Evolutionary conservation across 2,888 invertebrate genomes (phyloP).

Genomic region (Philonicus albiceps): DNA sequence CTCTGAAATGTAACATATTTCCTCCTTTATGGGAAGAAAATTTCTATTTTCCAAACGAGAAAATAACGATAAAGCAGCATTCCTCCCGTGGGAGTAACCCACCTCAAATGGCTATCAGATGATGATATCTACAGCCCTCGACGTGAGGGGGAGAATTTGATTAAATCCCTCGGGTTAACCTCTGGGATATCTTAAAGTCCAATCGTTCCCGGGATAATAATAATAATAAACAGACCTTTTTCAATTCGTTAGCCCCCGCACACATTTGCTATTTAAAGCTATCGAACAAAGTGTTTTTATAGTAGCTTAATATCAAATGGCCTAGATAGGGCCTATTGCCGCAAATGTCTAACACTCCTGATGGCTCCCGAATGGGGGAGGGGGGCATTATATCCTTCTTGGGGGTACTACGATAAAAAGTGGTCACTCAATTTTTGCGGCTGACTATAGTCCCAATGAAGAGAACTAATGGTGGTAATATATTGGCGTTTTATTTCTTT

Average conservation of each 20-base stretch:
- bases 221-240: conserved; percentile 37
- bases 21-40: conserved; percentile 17
- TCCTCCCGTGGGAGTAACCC: background rate
- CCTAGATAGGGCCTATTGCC: background rate
- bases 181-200: background rate
- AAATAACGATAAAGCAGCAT: conserved; percentile 34
- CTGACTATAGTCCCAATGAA: background rate
- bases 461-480: background rate
- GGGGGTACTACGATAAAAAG: background rate
- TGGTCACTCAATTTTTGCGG: background rate
- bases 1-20: background rate
- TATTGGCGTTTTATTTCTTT: background rate
- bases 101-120: conserved; percentile 28
- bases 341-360: background rate
- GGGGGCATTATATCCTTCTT: background rate
- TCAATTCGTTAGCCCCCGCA: conserved; percentile 18
- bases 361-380: background rate
- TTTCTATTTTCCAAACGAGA: conserved; percentile 36
- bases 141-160: conserved; percentile 10
- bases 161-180: conserved; percentile 34
- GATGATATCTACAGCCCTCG: conserved; percentile 12
- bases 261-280: conserved; percentile 22
- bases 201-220: conserved; percentile 3
- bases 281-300: conserved; percentile 32
- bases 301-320: background rate